Evolutionary conservation across 2,888 invertebrate genomes (phyloP).

Genomic region (Griposia aprilina): DNA sequence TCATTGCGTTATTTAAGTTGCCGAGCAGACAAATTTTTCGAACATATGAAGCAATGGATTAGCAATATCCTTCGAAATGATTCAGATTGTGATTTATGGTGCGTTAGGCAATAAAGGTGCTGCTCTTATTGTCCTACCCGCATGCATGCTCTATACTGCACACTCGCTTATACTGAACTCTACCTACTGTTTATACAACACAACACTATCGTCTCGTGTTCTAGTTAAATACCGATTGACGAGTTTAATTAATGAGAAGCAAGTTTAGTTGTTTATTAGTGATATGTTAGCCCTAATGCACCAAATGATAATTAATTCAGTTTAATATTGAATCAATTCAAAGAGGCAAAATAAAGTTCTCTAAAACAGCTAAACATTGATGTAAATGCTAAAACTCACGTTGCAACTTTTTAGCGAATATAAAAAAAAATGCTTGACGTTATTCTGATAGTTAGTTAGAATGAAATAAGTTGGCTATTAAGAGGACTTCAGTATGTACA

Average conservation of each 20-base stretch:
- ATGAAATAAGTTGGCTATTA: not conserved
- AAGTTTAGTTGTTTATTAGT: not conserved
- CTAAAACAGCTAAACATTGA: not conserved
- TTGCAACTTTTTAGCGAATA: too few relatives aligned
- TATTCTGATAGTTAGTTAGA: not conserved
- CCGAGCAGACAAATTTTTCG: too few relatives aligned
- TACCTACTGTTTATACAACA: conserved; percentile 6
- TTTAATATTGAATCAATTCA: not conserved
- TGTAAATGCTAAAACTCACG: not conserved
- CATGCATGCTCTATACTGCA: conserved; percentile 45
- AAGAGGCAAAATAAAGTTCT: not conserved
- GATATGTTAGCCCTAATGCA: not conserved
- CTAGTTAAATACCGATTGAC: conserved; percentile 13
- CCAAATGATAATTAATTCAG: not conserved
- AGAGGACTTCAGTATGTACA: not conserved
- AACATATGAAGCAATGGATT: too few relatives aligned
- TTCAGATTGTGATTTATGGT: too few relatives aligned
- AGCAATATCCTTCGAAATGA: too few relatives aligned
- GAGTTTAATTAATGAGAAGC: not conserved
- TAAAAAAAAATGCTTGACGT: not conserved
- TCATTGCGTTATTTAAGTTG: too few relatives aligned
- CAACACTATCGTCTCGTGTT: conserved; percentile 19
- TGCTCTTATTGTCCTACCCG: conserved; percentile 46
- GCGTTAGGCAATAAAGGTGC: too few relatives aligned
- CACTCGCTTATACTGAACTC: not conserved